A percentile compares a stretch with the other conserved stretches of the same genome.
Evolutionary conservation across 2,888 invertebrate genomes (phyloP).

Genomic region (Andrena minutula): DNA sequence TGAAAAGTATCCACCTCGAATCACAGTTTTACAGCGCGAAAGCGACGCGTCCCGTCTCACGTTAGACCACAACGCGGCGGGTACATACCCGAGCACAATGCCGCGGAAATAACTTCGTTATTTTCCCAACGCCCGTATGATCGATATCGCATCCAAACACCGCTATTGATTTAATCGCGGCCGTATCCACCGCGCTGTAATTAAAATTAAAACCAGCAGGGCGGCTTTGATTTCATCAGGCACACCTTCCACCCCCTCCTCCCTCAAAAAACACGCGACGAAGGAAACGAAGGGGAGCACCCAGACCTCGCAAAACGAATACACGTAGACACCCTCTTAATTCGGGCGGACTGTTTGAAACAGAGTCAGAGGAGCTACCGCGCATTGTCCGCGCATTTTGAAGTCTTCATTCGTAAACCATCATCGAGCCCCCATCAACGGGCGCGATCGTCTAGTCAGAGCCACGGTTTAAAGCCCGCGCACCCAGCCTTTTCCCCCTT

Average conservation of each 20-base stretch:
- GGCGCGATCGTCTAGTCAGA: conserved; percentile 3
- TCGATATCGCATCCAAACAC: conserved; percentile 56
- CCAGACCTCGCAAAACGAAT: conserved; percentile 25
- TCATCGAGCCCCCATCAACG: conserved; percentile 36
- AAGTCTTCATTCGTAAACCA: conserved; percentile 51
- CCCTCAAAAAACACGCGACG: conserved; percentile 3
- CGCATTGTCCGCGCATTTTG: conserved; percentile 36
- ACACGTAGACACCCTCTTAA: conserved; percentile 44
- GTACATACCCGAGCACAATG: conserved; percentile 20
- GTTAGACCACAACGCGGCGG: conserved; percentile 13
- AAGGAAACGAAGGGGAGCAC: not conserved
- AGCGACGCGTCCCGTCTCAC: conserved; percentile 20
- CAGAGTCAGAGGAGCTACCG: not conserved
- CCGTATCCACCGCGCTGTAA: conserved; percentile 52
- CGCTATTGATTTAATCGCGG: conserved; percentile 60
- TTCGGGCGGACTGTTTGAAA: conserved; percentile 27
- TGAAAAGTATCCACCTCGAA: not conserved
- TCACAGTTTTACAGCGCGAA: conserved; percentile 5
- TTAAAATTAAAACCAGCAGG: conserved; percentile 55
- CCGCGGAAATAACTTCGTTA: conserved; percentile 58
- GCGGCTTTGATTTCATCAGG: not conserved
- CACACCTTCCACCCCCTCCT: not conserved
- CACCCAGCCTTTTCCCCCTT: conserved; percentile 32
- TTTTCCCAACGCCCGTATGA: conserved; percentile 66
- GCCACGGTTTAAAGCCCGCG: conserved; percentile 46